Evolutionary conservation across 30 jellyfish, hydroid and myxozoan species (phyloP).

Genomic region (Haliclystus octoradiatus): DNA sequence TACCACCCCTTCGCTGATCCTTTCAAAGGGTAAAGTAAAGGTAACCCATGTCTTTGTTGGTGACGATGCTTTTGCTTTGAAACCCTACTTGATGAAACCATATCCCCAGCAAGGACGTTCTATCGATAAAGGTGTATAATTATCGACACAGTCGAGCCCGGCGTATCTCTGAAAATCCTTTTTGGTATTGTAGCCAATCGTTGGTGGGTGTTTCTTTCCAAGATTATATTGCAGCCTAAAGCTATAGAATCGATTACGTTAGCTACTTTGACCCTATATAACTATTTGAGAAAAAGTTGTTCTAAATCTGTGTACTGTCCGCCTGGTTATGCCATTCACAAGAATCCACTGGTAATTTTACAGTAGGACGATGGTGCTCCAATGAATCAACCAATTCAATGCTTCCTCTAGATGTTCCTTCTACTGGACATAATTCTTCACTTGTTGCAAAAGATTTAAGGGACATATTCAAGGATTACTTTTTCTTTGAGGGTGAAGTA

Average conservation of each 20-base stretch:
- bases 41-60: constrained; percentile 37
- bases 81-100: constrained; percentile 30
- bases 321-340: constrained; percentile 23
- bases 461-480: too few species aligned
- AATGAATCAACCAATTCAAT: too few species aligned
- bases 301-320: constrained; percentile 30
- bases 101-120: constrained; percentile 36
- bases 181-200: constrained; percentile 36
- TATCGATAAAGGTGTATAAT: constrained; percentile 24
- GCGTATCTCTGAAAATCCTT: constrained; percentile 27
- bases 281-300: constrained; percentile 13
- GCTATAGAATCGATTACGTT: not conserved
- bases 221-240: constrained; percentile 1
- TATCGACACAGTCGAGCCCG: constrained; percentile 21
- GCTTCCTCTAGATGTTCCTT: too few species aligned
- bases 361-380: too few species aligned
- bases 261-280: constrained; percentile 16
- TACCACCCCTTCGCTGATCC: constrained; percentile 22
- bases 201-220: constrained; percentile 6
- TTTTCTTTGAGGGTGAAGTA: too few species aligned
- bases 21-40: constrained; percentile 3
- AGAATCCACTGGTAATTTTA: too few species aligned
- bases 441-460: too few species aligned
- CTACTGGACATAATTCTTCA: too few species aligned
- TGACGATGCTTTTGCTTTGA: too few species aligned